Conservation (phyloP, 2,888 invertebrate genomes). For the Andrena hattorfiana region DNA sequence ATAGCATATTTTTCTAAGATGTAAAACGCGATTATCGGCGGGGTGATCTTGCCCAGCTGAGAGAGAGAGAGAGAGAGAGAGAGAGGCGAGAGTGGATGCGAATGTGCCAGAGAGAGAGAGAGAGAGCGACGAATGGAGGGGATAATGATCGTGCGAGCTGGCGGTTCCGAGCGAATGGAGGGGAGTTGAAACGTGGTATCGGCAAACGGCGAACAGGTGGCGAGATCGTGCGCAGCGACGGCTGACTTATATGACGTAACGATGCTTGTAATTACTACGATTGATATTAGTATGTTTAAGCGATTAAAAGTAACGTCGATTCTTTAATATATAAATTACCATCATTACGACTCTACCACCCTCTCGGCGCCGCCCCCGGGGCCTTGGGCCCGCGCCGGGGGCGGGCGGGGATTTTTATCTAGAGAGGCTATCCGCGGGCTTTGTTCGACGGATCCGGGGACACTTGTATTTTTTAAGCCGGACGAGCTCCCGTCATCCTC, state of each 20-base stretch:
- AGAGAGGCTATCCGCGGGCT: background rate
- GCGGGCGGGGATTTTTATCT: background rate
- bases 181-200: conserved; percentile 9
- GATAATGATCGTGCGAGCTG: conserved; percentile 33
- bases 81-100: background rate
- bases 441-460: too few species aligned
- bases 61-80: conserved; percentile 40
- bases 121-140: conserved; percentile 59
- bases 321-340: conserved; percentile 82
- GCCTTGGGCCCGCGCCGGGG: conserved; percentile 74
- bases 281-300: conserved; percentile 84
- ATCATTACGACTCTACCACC: conserved; percentile 77
- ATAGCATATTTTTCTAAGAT: conserved; percentile 85
- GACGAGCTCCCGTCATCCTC: too few species aligned
- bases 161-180: conserved; percentile 47
- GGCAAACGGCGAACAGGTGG: conserved; percentile 47
- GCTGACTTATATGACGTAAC: conserved; percentile 83
- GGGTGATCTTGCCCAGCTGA: conserved; percentile 8
- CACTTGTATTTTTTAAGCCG: too few species aligned
- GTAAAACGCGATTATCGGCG: conserved; percentile 81
- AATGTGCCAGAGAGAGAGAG: conserved; percentile 48
- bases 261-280: conserved; percentile 85
- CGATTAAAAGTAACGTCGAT: conserved; percentile 83
- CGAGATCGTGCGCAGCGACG: conserved; percentile 78
- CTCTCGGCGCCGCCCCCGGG: conserved; percentile 71